A percentile compares a stretch with the other conserved stretches of the same genome.
These are phyloP conservation scores for Sarotherodon lohbergeri DNA, from an alignment of 2,113 vertebrate genomes.

Conservation along the genomic window DNA sequence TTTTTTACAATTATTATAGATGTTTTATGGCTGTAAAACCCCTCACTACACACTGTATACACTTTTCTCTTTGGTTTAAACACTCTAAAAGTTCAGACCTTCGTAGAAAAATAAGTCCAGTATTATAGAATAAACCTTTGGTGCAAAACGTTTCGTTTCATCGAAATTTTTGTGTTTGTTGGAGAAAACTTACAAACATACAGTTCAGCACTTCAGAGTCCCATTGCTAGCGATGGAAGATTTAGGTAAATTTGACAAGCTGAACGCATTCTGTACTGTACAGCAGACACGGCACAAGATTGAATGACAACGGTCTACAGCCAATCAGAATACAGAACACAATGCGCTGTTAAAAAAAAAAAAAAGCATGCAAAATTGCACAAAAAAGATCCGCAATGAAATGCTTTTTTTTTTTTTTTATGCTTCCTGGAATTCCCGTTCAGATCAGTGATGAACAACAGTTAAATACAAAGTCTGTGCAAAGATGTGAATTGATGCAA, in stretches of 20 bases:
- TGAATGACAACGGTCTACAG: background rate
- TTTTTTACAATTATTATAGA: background rate
- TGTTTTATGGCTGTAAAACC: background rate
- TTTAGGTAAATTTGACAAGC: background rate
- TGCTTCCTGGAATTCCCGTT: rapidly evolving
- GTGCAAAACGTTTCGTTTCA: rapidly evolving
- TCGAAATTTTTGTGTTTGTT: background rate
- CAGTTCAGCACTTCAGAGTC: background rate
- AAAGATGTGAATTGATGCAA: background rate
- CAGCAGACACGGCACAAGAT: background rate
- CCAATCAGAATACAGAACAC: background rate
- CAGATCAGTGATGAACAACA: background rate
- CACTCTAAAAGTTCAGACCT: background rate
- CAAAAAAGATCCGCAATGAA: background rate
- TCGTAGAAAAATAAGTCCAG: background rate
- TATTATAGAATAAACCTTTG: background rate
- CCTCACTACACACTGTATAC: background rate
- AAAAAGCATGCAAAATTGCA: background rate
- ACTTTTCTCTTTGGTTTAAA: background rate
- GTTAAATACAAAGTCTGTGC: background rate
- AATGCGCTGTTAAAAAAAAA: background rate
- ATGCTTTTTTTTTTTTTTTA: background rate
- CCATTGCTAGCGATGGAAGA: background rate
- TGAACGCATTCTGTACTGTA: background rate
- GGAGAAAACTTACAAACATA: background rate